These are phyloP conservation scores for Drosophila vallismaia DNA, from an alignment of 2,888 invertebrate genomes.

Conservation along the genomic window DNA sequence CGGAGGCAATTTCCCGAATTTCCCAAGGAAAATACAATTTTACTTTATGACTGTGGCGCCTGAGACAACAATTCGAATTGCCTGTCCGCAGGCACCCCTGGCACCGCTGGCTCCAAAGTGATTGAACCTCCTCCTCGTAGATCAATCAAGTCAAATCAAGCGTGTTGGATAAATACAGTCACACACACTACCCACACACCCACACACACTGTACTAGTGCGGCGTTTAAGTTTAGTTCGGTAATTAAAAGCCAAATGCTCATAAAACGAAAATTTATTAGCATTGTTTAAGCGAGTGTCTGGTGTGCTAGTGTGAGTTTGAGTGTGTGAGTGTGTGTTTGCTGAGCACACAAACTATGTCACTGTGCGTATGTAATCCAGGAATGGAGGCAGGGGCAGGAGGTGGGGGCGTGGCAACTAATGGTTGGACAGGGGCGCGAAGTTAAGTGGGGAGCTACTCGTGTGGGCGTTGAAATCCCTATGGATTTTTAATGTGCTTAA, in stretches of 20 bases:
- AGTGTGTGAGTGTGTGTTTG: slow-evolving; percentile 33
- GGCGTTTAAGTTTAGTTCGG: slow-evolving; percentile 53
- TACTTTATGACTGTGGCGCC: slow-evolving; percentile 42
- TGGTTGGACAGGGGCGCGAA: neutral
- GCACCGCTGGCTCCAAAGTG: neutral
- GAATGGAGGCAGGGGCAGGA: no score
- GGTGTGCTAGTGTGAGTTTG: slow-evolving; percentile 4
- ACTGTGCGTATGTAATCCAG: slow-evolving; percentile 35
- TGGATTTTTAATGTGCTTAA: slow-evolving; percentile 52
- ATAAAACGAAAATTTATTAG: slow-evolving; percentile 56
- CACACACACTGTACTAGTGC: slow-evolving; percentile 32
- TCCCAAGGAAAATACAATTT: slow-evolving; percentile 28
- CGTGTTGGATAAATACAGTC: slow-evolving; percentile 44
- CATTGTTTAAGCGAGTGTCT: slow-evolving; percentile 46
- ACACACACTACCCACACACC: neutral
- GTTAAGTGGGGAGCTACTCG: slow-evolving; percentile 1
- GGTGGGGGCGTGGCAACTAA: neutral
- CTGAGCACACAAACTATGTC: slow-evolving; percentile 38
- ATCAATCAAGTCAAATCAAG: slow-evolving; percentile 51
- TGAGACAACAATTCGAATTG: slow-evolving; percentile 35
- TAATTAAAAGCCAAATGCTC: slow-evolving; percentile 57
- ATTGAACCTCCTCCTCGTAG: slow-evolving; percentile 11
- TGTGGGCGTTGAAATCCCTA: slow-evolving; percentile 46
- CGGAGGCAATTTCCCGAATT: slow-evolving; percentile 25
- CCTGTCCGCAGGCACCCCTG: neutral